Conservation (phyloP, 2,113 vertebrate genomes). For the Salvelinus sp. region DNA sequence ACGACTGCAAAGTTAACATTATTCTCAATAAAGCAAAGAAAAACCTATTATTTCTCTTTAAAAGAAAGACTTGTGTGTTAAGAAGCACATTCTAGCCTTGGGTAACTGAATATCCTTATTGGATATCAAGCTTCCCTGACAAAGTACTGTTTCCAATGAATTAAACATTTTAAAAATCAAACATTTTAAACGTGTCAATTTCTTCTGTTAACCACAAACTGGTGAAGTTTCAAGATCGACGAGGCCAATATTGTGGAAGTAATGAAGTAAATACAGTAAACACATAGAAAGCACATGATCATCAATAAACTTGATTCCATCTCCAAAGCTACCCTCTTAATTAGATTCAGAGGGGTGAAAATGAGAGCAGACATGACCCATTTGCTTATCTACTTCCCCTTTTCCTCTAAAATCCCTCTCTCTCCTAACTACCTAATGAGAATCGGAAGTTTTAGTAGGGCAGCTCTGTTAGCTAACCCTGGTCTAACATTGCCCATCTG, state of each 20-base stretch:
- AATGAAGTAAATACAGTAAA: constrained; percentile 35
- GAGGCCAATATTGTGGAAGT: background rate
- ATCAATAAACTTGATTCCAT: constrained; percentile 18
- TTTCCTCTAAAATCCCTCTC: constrained; percentile 7
- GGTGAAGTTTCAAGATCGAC: background rate
- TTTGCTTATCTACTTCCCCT: constrained; percentile 80
- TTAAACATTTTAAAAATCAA: background rate
- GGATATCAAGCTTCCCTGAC: constrained; percentile 2
- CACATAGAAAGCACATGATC: background rate
- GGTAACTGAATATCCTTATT: constrained; percentile 23
- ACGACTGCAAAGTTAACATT: background rate
- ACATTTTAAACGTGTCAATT: background rate
- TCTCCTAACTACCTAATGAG: constrained; percentile 79
- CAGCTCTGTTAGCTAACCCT: constrained; percentile 79
- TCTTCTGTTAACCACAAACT: background rate
- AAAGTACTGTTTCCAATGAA: constrained; percentile 1
- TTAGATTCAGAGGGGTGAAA: constrained; percentile 84
- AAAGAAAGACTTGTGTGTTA: background rate
- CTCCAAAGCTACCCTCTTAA: constrained; percentile 79
- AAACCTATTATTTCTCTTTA: background rate
- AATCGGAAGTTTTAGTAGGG: constrained; percentile 85
- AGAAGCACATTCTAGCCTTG: constrained; percentile 8
- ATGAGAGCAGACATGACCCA: constrained; percentile 79
- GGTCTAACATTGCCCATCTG: constrained; percentile 88
- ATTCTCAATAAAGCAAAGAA: constrained; percentile 9